phyloP scores from a whole-genome alignment of 2,797 vertebrate genomes.

The Peromyscus aztecus region DNA sequence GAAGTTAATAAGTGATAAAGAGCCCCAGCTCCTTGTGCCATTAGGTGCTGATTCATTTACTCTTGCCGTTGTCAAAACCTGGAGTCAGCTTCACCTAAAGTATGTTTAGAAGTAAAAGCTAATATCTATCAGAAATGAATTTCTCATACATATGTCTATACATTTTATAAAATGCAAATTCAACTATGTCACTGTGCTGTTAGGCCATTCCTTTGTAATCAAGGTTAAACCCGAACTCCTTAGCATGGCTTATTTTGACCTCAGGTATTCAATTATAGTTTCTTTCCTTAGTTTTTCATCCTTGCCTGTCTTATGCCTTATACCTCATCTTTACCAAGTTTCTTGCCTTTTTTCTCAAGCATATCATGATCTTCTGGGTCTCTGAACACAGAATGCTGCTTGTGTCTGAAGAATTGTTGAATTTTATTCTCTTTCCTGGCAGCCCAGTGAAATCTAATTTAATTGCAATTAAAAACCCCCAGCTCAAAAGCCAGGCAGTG shows the following conservation, averaged over 20 bases:
- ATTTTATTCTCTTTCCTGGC: constrained; percentile 1
- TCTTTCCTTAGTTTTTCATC: background rate
- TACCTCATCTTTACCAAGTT: background rate
- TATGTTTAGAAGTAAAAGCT: constrained; percentile 25
- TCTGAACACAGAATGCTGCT: background rate
- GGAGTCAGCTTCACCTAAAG: background rate
- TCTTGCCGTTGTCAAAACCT: background rate
- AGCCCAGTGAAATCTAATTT: background rate
- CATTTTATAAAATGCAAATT: constrained; percentile 50
- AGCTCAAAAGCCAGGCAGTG: background rate
- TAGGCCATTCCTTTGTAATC: background rate
- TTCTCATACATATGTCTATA: constrained; percentile 18
- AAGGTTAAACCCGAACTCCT: background rate
- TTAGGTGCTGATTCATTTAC: constrained; percentile 43
- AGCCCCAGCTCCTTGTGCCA: background rate
- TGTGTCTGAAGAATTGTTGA: constrained; percentile 9
- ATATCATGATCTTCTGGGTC: background rate
- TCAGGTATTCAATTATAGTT: background rate
- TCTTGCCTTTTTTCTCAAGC: background rate
- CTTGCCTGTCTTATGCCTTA: background rate
- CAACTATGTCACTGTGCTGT: background rate
- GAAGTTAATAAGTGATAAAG: constrained; percentile 45
- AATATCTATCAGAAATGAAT: constrained; percentile 32
- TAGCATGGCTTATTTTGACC: background rate
- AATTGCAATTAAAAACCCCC: background rate